phyloP scores from a whole-genome alignment of 2,888 invertebrate genomes.

The Coleophora flavipennella region DNA sequence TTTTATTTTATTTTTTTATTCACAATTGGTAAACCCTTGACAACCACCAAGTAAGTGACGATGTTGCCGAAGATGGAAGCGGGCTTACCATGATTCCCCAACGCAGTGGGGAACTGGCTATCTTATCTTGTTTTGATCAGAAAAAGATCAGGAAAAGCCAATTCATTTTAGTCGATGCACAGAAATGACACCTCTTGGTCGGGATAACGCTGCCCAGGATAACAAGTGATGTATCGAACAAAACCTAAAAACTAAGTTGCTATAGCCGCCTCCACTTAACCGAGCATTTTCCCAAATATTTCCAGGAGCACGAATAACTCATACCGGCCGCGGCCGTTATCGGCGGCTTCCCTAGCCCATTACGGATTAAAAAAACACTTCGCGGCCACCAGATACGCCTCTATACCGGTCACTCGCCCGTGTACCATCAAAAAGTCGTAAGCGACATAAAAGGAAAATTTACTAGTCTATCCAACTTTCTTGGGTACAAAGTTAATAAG shows the following conservation, averaged over 20 bases:
- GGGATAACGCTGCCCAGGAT: no score
- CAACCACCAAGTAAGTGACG: no score
- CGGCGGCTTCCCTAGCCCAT: constrained; percentile 34
- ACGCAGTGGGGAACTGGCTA: no score
- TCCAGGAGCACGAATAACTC: constrained; percentile 37
- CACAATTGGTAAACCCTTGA: no score
- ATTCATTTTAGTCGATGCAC: no score
- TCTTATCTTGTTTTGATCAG: no score
- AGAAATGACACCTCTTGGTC: no score
- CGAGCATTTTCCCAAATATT: constrained; percentile 28
- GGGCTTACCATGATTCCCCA: no score
- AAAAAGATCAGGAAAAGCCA: no score
- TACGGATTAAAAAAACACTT: constrained; percentile 64
- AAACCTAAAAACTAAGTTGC: not conserved
- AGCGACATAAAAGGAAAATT: constrained; percentile 3
- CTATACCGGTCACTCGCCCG: constrained; percentile 5
- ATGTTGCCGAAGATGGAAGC: no score
- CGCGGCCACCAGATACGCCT: constrained; percentile 47
- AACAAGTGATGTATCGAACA: no score
- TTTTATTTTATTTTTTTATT: no score
- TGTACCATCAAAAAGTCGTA: constrained; percentile 8
- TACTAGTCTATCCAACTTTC: not conserved
- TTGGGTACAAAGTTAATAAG: not conserved
- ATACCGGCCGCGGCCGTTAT: constrained; percentile 44
- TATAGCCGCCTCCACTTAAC: constrained; percentile 18